A percentile compares a stretch with the other conserved stretches of the same genome.
Conservation (phyloP, 2,888 invertebrate species). For the Perdita meconis region DNA sequence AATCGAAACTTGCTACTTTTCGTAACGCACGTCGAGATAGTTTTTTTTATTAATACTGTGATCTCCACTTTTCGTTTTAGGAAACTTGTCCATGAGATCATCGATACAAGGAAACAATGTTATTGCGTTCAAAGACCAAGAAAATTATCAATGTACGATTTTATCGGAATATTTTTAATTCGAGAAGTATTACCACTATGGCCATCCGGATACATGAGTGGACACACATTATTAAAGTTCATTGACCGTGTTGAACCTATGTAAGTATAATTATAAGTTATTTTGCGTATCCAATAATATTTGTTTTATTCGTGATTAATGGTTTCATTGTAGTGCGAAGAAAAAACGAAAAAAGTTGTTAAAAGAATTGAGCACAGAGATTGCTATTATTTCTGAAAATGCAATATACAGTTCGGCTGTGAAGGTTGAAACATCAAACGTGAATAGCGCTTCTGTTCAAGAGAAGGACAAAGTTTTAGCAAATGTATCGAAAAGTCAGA, state of each 20-base stretch:
- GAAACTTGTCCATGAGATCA: constrained; percentile 77
- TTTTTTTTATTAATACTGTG: background rate
- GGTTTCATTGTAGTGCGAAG: constrained; percentile 77
- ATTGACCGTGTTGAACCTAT: constrained; percentile 57
- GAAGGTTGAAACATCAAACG: constrained; percentile 58
- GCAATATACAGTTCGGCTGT: constrained; percentile 51
- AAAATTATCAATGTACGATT: constrained; percentile 85
- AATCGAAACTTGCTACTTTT: too few species aligned
- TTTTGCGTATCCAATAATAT: background rate
- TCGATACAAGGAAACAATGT: constrained; percentile 78
- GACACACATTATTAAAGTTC: constrained; percentile 84
- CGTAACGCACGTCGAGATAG: too few species aligned
- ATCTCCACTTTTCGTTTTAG: constrained; percentile 61
- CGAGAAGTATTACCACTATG: constrained; percentile 88
- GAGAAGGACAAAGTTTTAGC: constrained; percentile 63
- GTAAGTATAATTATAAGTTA: constrained; percentile 53
- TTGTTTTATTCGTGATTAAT: constrained; percentile 5
- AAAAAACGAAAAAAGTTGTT: constrained; percentile 77
- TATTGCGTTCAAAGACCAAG: constrained; percentile 84
- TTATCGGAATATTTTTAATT: constrained; percentile 86
- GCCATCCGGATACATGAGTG: constrained; percentile 89
- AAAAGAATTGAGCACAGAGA: constrained; percentile 68
- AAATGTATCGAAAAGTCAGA: constrained; percentile 61
- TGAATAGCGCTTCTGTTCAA: constrained; percentile 48
- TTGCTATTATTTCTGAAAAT: constrained; percentile 47